Evolutionary conservation across 2,888 invertebrate genomes (phyloP), one percentile per base, ranked within the genome.

Genomic region (Cephus runcator): DNA sequence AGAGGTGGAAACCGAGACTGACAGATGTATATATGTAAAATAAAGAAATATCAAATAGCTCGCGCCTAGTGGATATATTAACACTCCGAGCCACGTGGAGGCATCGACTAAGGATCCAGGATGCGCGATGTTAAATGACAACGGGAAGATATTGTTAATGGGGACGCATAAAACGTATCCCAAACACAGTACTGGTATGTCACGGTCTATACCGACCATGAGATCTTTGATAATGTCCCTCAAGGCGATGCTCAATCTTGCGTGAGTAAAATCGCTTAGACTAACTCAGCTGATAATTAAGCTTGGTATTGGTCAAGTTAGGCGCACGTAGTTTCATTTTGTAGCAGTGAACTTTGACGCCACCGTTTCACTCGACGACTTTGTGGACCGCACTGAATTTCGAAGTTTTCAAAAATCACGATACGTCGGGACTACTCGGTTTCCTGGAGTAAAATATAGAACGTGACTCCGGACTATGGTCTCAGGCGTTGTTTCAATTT

Each of bases 141-240:
- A 71, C 71, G 31, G 31, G 71, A 33, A 71, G 71, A 71, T 71
- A 71, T 71, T 71, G 56, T 74, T 81, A 85, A 85, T 79, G 79
- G 79, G 81, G 75, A 77, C 83, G 78, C 78, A 76, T 83, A 80
- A 85, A 81, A 76, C 80, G 76, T 77, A 77, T 69, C 73, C 23
- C 34, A 69, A 76, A 75, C 76, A 73, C 78, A 34, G 75, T 75
- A 73, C 83, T 79, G 78, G 78, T 75, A 76, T 76, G 78, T 68
- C 73, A 73, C 73, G 40, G 74, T 68, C 30, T n/a, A 56, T 56
- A 30, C 73, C 35, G 73, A 73, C 69, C 73, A 73, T 73, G 75
- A 78, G 75, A 79, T 73, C 77, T 11, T 76, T 69, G 80, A 75
- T 81, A 82, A 78, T 33, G 78, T 76, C 75, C 12, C 77, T 76